These are phyloP conservation scores for Eupithecia pulchellata DNA, from an alignment of 2,888 invertebrate species.

Conservation along the genomic window DNA sequence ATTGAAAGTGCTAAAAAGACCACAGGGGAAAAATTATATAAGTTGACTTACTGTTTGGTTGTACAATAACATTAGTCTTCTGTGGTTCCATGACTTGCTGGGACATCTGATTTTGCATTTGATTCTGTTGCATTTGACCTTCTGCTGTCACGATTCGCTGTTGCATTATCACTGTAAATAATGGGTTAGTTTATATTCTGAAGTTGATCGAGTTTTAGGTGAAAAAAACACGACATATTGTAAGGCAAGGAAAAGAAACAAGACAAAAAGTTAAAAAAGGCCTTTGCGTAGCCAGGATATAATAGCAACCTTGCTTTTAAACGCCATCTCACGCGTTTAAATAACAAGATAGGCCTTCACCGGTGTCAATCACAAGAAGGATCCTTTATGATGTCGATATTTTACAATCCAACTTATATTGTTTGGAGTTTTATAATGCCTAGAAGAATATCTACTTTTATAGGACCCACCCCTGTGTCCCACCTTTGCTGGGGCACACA, in stretches of 20 bases:
- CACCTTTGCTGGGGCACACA: too few relatives aligned
- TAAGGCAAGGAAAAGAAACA: not conserved
- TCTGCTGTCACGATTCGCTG: slow-evolving; percentile 71
- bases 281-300: not conserved
- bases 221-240: not conserved
- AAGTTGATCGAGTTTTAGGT: not conserved
- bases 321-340: too few relatives aligned
- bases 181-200: not conserved
- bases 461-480: too few relatives aligned
- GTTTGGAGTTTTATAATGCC: not conserved
- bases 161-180: slow-evolving; percentile 72
- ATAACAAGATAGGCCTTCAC: too few relatives aligned
- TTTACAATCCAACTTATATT: not conserved
- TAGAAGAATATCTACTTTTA: not conserved
- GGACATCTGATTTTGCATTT: slow-evolving; percentile 49
- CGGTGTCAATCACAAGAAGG: too few relatives aligned
- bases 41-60: slow-evolving; percentile 60
- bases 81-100: slow-evolving; percentile 68
- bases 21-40: not conserved
- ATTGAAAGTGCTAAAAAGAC: not conserved
- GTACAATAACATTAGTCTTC: slow-evolving; percentile 64
- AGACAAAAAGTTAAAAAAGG: not conserved
- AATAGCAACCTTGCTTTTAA: not conserved
- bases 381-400: not conserved
- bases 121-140: slow-evolving; percentile 67